Evolutionary conservation across 2,888 invertebrate genomes (phyloP), one percentile per base, ranked within the genome.

Genomic region (Nomada hirtipes): DNA sequence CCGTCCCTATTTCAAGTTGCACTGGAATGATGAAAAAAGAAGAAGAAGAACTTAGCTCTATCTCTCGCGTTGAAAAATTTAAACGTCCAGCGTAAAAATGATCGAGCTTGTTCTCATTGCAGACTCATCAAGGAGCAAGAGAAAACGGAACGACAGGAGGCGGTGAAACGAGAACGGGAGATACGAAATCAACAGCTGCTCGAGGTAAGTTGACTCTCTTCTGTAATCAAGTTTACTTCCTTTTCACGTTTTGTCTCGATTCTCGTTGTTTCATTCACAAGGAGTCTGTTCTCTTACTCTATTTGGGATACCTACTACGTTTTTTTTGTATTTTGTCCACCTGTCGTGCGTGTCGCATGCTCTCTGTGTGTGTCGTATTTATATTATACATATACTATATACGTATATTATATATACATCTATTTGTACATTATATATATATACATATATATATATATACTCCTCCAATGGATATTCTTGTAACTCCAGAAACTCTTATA

Each of bases 141-240:
- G 93, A 96, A 97, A 88, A 95, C 96, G 26, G 98, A 98, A 91
- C 96, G 97, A 86, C 96, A 98, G 82, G 98, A 98, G 92, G 96
- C 97, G 76, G 96, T 97, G 59, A 96, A 98, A 87, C 95, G 98
- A 89, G 97, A 97, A 93, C 96, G 97, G 92, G 97, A 97, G 93
- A 96, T 96, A 67, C 95, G 97, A 88, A 97, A 97, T 91, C 98
- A 98, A 90, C 98, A 98, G 93, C 95, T 98, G 57, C 94, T 98
- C 89, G 98, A 98, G 97, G 98, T 98, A 95, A 94, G 94, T 93
- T 77, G 71, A 82, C 52, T 42, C 52, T 75, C 53, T 63, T 68
- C 23, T 64, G 67, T 29, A 68, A 73, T 69, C 74, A 72, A 80
- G 64, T 82, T 69, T 75, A 79, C 75, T 81, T 83, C 87, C 76